Evolutionary conservation across 2,113 vertebrate genomes (phyloP), one percentile per base, ranked within the genome.

Genomic region (Pipa parva): DNA sequence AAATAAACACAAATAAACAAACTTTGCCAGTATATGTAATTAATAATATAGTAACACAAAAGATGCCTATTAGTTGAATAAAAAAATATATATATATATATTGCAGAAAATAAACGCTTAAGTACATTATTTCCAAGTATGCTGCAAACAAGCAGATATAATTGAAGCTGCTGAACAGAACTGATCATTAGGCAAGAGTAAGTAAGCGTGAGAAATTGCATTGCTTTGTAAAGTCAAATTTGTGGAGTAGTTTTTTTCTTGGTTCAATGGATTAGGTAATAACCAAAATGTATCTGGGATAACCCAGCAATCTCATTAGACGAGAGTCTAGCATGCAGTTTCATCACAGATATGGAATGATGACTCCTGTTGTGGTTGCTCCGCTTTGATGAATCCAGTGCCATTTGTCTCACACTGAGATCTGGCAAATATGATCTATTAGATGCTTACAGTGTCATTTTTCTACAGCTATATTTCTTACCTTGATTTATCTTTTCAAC

Each of bases 51-150:
- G 48, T 22, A 12, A 21, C 21, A 50, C 20, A 45, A 26, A 17
- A 52, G 5, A 17, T 26, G 5, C 22, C 50, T 15, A 52, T 26
- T 52, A 18, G 52, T 31, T 31, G 18, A 29, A 17, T 7, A 26
- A 29, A 18, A 56, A 56, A 31, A 7, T 8, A 29, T 56, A 56
- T 18, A 54, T 25, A 7, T 8, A 29, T 56, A 56, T 18, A 54
- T 25, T 28, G 26, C 8, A 18, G 27, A 28, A 56, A n/a, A 56
- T 31, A 56, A 56, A 13, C 10, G 20, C 31, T 31, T 6, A 56
- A 56, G 52, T 56, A 56, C 17, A 56, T 56, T 56, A 56, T 56
- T 56, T 56, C 52, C 52, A 29, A 56, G 52, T 31, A 28, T 56
- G 26, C 28, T 56, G 52, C 13, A 31, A 56, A 56, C 27, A 29